Evolutionary conservation across 1,140 invertebrate species (phyloP), one percentile per base, ranked within the genome.

Genomic region (Ooceraea biroi): DNA sequence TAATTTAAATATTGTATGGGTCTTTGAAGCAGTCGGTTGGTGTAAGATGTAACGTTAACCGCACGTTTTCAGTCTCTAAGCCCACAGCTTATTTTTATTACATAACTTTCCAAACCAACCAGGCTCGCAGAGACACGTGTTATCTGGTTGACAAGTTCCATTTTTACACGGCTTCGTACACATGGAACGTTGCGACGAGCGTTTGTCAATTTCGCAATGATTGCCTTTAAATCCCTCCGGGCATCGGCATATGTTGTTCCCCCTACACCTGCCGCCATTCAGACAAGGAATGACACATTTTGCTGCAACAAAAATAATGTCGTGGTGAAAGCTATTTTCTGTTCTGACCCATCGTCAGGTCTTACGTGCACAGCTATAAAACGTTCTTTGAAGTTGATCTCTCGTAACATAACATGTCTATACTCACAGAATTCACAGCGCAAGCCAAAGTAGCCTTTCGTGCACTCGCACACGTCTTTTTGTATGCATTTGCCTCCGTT

Each of bases 401-500:
- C n/a, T n/a, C n/a, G n/a, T n/a, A n/a, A n/a, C n/a, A n/a, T n/a
- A n/a, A n/a, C n/a, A 4, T 77, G 74, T 25, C 69, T 22, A 77
- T 91, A 97, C 97, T 97, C 95, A 98, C 98, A 98, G 94, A 97
- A 98, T 96, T 98, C 97, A 93, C 98, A 99, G 72, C 96, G 96
- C 27, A 97, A 94, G 78, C 98, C 98, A 94, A 98, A 98, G 93
- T 97, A 98, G 50, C 98, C 98, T 93, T 97, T 97, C 2, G 97
- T 95, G 94, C 98, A 98, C 88, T 97, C 96, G 91, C 98, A 98
- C 10, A 97, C 98, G 92, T 98, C 98, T 92, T 98, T 98, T 92
- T 98, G 97, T 89, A 98, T 96, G 92, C 98, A 99, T 95, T 98
- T 98, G 11, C 98, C 98, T n/a, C 98, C 98, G 92, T 99, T 98